Base-by-base conservation (phyloP, 2,888 invertebrate genomes). In the Drosophila prostipennis region DNA sequence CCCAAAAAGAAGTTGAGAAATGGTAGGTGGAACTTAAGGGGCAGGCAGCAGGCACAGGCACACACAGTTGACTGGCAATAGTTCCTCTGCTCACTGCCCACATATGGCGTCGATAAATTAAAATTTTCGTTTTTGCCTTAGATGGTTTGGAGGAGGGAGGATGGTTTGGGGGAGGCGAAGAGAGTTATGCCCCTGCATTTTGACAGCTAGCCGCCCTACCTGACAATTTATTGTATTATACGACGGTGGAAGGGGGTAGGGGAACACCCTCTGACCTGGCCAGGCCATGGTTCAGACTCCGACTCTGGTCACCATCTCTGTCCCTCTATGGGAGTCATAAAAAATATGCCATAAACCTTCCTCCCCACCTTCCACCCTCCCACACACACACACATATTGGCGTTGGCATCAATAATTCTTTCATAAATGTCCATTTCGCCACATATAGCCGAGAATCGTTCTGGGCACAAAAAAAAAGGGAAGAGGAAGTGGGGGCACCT, bases 21-120 rank as follows among this genome's bases (percentile, higher is more conserved):
- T 59, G 61, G 61, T 58, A 29, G 57, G 54, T 48, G 32, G 34
- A 76, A 78, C 76, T 78, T 76, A 76, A 74, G 78, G 76, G 75
- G 56, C 34, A 53, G 19, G 19, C 19, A 4, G 42, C 19, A 11
- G 19, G 42, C 16, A 14, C 19, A 14, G 45, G 32, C 49, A 67
- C 55, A 70, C 69, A 54, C 74, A 43, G 54, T 49, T 34, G 39
- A 53, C 46, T 36, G 61, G 53, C 82, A 80, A 80, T 85, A 83
- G 82, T 83, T 85, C 72, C 78, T 64, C 83, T 76, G 80, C 80
- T 79, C 81, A 59, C 67, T 85, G 84, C 87, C 84, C 84, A 85
- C 84, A 85, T 85, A 87, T 91, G 91, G 89, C 88, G 91, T 91
- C 91, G 91, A 91, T 91, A 91, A 91, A 91, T 91, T 91, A 89